phyloP scores from a whole-genome alignment of 2,797 vertebrate species.

The Diglossa cyanea region DNA sequence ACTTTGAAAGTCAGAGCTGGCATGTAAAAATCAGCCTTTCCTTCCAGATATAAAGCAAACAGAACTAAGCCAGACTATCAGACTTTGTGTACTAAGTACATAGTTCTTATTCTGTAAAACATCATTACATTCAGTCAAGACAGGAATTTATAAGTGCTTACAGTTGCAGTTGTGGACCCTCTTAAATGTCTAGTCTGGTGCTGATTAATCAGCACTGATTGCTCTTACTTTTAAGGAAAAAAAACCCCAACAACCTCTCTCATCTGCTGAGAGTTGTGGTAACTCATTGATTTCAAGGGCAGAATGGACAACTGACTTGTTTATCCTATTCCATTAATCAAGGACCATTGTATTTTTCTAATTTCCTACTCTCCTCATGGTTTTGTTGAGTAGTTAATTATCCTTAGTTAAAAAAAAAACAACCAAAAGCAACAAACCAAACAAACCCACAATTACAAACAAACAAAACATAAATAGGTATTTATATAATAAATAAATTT shows the following conservation, averaged over 20 bases:
- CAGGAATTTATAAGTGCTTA: not conserved
- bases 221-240: not conserved
- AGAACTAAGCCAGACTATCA: not conserved
- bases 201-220: not conserved
- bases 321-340: not conserved
- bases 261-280: not conserved
- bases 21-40: not conserved
- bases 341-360: not conserved
- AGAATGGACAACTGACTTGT: not conserved
- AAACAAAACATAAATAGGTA: not conserved
- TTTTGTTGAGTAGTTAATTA: not conserved
- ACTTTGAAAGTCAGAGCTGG: not conserved
- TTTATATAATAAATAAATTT: not conserved
- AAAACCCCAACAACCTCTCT: not conserved
- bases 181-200: not conserved
- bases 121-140: not conserved
- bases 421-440: not conserved
- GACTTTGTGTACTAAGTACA: not conserved
- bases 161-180: not conserved
- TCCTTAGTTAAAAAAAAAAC: not conserved
- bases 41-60: not conserved
- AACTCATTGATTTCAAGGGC: conserved; percentile 14
- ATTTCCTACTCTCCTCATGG: not conserved
- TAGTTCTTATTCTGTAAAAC: not conserved
- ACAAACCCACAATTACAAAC: not conserved